Percentiles rank a stretch among this genome's conserved stretches.
phyloP scores from a whole-genome alignment of 2,113 vertebrate genomes.

The Columba janthina region DNA sequence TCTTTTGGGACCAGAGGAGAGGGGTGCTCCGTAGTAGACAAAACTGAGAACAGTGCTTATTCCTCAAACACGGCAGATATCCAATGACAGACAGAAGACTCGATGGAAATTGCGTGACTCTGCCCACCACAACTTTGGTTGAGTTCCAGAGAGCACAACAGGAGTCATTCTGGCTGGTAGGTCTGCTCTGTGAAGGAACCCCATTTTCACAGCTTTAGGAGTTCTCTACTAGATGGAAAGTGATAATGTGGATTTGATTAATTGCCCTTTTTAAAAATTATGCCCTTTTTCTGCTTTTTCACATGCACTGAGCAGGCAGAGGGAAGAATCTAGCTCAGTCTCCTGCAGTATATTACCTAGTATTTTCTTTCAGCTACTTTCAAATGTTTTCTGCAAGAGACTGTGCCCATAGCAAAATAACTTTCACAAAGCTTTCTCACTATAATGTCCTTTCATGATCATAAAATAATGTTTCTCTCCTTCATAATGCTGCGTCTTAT shows the following conservation, averaged over 20 bases:
- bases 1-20: neutral
- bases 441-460: neutral
- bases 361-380: neutral
- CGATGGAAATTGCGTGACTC: accelerated
- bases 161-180: neutral
- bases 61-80: neutral
- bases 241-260: neutral
- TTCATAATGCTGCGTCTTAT: neutral
- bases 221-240: neutral
- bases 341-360: neutral
- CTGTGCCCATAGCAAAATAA: neutral
- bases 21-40: neutral
- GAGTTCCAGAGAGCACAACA: neutral
- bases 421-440: neutral
- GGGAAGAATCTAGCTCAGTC: neutral
- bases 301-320: neutral
- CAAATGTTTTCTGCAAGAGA: neutral
- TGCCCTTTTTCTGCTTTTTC: neutral
- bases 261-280: neutral
- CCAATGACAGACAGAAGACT: neutral
- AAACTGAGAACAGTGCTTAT: neutral
- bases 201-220: neutral
- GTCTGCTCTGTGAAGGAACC: neutral
- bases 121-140: accelerated
- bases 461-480: neutral